These are phyloP conservation scores for Mya arenaria DNA, from an alignment of 1,140 invertebrate genomes.

Conservation along the genomic window DNA sequence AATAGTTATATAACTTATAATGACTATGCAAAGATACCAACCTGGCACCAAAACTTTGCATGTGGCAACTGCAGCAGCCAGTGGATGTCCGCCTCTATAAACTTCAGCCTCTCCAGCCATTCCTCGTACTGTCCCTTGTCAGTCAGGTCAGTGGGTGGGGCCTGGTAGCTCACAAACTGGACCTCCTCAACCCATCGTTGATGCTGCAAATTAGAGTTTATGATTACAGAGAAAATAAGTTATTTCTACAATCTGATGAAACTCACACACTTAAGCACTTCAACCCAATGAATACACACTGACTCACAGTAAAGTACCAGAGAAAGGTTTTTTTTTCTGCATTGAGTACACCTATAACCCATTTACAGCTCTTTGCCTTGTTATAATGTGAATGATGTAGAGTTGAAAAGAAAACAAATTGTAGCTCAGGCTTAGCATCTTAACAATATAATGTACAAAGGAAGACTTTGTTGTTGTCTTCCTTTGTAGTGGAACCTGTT, in stretches of 20 bases:
- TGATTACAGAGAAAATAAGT: background rate
- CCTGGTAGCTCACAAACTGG: conserved; percentile 74
- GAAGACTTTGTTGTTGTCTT: too few species aligned
- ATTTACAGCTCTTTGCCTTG: too few species aligned
- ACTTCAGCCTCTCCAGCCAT: conserved; percentile 84
- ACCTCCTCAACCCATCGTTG: conserved; percentile 69
- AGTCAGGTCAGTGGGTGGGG: conserved; percentile 65
- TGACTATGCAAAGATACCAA: conserved; percentile 72
- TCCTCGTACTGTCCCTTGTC: conserved; percentile 78
- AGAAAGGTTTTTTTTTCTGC: background rate
- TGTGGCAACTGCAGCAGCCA: conserved; percentile 83
- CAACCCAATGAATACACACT: background rate
- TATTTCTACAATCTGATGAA: background rate
- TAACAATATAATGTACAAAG: too few species aligned
- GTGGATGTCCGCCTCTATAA: conserved; percentile 83
- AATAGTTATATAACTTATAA: too few species aligned
- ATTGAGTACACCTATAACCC: too few species aligned
- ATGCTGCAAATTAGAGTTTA: conserved; percentile 63
- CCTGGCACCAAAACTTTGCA: conserved; percentile 90
- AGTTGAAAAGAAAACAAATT: too few species aligned
- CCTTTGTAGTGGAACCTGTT: too few species aligned
- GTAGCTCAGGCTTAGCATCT: too few species aligned
- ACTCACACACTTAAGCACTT: background rate
- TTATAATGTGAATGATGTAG: too few species aligned
- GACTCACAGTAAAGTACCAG: background rate